Conservation (phyloP, 2,113 vertebrate species). For the Callorhinus ursinus region DNA sequence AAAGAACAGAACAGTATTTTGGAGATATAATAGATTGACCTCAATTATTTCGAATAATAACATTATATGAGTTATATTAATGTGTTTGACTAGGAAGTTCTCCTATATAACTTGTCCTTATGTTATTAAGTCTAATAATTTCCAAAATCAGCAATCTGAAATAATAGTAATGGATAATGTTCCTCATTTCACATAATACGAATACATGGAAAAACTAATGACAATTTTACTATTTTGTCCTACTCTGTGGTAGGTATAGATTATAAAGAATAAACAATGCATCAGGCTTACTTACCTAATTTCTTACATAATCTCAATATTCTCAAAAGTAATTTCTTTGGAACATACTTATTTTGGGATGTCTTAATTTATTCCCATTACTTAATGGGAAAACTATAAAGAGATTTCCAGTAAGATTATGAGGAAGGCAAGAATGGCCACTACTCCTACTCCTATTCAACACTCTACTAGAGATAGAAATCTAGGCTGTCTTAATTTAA, state of each 20-base stretch:
- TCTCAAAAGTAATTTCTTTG: not conserved
- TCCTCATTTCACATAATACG: not conserved
- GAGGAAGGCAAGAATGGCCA: not conserved
- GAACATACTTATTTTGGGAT: not conserved
- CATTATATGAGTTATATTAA: not conserved
- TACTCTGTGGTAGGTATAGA: not conserved
- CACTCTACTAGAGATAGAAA: not conserved
- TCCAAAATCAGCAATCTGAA: not conserved
- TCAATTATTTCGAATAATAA: slow-evolving; percentile 1
- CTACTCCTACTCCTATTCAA: not conserved
- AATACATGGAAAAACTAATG: not conserved
- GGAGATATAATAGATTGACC: not conserved
- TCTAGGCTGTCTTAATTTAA: not conserved
- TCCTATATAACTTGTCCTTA: not conserved
- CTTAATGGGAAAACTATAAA: not conserved
- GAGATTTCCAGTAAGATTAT: not conserved
- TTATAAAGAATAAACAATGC: not conserved
- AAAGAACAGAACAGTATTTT: not conserved
- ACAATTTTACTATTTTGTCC: not conserved
- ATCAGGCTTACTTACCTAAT: not conserved
- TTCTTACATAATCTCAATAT: not conserved
- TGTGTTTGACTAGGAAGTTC: not conserved
- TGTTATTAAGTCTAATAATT: not conserved
- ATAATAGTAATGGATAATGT: not conserved
- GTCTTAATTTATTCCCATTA: not conserved